Percentiles rank a stretch among this genome's conserved stretches.
phyloP scores from a whole-genome alignment of 2,888 invertebrate genomes.

The Dione vanillae region DNA sequence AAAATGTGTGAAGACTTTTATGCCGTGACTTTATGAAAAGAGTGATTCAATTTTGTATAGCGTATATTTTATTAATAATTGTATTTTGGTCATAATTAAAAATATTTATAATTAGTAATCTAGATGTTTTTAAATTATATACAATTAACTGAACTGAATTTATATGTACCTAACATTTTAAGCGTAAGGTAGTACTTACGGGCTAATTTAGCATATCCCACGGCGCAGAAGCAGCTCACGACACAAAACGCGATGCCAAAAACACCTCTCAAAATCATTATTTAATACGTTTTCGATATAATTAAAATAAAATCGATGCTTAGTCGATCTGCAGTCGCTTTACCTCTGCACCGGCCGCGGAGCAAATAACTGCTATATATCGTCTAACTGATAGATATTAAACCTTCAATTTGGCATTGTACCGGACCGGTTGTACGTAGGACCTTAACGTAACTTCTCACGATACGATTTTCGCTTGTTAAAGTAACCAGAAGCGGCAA shows the following conservation, averaged over 20 bases:
- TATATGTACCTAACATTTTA: not conserved
- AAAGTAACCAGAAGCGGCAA: not conserved
- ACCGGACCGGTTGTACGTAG: conserved; percentile 52
- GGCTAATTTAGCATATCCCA: conserved; percentile 63
- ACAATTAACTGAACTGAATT: not conserved
- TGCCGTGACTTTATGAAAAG: too few species aligned
- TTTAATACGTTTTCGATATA: conserved; percentile 41
- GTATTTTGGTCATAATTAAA: too few species aligned
- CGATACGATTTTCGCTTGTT: conserved; percentile 13
- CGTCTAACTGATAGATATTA: conserved; percentile 63
- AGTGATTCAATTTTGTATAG: too few species aligned
- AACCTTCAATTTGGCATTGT: conserved; percentile 61
- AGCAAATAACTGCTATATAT: conserved; percentile 67
- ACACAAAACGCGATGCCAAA: conserved; percentile 55
- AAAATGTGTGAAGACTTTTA: too few species aligned
- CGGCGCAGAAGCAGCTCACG: conserved; percentile 53
- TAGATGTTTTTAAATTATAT: not conserved
- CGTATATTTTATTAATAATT: too few species aligned
- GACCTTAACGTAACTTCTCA: conserved; percentile 33
- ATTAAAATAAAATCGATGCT: conserved; percentile 47
- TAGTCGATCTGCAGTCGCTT: conserved; percentile 57
- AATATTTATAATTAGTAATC: not conserved
- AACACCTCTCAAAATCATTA: conserved; percentile 58
- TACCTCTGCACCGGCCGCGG: conserved; percentile 56
- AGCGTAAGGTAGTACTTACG: conserved; percentile 59